Conservation (phyloP, 1,140 invertebrate genomes). For the Caenorhabditis remanei region DNA sequence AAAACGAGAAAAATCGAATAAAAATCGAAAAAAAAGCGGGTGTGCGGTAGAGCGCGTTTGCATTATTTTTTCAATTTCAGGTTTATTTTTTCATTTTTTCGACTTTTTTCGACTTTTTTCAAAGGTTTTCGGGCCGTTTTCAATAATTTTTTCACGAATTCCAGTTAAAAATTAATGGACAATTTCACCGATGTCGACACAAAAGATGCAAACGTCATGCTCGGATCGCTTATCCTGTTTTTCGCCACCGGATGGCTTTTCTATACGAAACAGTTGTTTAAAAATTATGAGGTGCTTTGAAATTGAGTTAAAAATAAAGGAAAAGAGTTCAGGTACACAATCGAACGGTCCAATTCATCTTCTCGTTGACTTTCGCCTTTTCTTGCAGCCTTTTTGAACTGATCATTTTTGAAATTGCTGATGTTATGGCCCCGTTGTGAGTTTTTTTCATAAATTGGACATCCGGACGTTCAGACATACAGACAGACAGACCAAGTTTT, state of each 20-base stretch:
- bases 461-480: too few species aligned
- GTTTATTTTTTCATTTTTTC: background rate
- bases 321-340: slow-evolving; percentile 32
- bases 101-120: too few species aligned
- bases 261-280: slow-evolving; percentile 96
- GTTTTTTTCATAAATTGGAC: slow-evolving; percentile 56
- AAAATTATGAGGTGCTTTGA: slow-evolving; percentile 88
- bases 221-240: slow-evolving; percentile 82
- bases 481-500: too few species aligned
- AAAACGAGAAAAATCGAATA: background rate
- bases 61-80: slow-evolving; percentile 26
- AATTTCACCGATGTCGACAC: slow-evolving; percentile 21
- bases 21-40: background rate
- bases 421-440: slow-evolving; percentile 87
- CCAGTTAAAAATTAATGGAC: background rate
- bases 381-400: slow-evolving; percentile 99
- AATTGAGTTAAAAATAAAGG: background rate
- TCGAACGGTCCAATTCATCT: slow-evolving; percentile 93
- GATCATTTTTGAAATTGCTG: slow-evolving; percentile 99
- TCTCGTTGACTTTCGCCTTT: slow-evolving; percentile 94
- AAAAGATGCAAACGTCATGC: slow-evolving; percentile 44
- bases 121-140: too few species aligned
- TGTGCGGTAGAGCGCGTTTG: slow-evolving; percentile 29
- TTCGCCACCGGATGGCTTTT: slow-evolving; percentile 98
- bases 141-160: background rate